Evolutionary conservation across 2,888 invertebrate genomes (phyloP), one percentile per base, ranked within the genome.

Genomic region (Scaptomyza cyrtandrae): DNA sequence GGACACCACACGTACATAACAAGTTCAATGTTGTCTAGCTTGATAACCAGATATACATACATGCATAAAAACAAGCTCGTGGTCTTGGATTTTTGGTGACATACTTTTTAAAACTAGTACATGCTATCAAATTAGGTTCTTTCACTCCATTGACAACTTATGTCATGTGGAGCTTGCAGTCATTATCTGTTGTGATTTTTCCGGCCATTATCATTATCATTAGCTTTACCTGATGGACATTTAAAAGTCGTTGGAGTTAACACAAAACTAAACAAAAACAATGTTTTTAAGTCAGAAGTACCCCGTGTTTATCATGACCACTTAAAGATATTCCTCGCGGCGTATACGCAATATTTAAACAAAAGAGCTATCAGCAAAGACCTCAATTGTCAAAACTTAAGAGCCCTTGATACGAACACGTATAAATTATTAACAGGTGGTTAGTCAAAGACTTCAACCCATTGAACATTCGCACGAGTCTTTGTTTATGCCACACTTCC

Each of bases 201-300:
- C 11, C 14, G 11, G 19, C 9, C 54, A 65, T 66, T 19, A 19
- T 67, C 24, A 24, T 24, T 24, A 74, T 75, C 66, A 64, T 58
- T 58, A 56, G 39, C 52, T 53, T 14, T 41, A 58, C 35, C 66
- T 59, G 63, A 70, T 66, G 61, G 73, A 54, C 63, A 67, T 67
- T 67, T 76, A 73, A 76, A 76, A 76, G 76, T 77, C 76, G 50
- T 61, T n/a, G 46, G 48, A 14, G 45, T 72, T 72, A 62, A 6
- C 39, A 14, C 35, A 45, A 58, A 49, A 35, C 37, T 33, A 53
- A 16, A 43, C 24, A 9, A 60, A 57, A 57, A 49, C 54, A 52
- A n/a, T n/a, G 37, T 37, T 50, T 50, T 58, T 61, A 65, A 65
- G 16, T 33, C 35, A 27, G 41, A 57, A 62, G 71, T 63, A 7